phyloP scores from a whole-genome alignment of 2,113 vertebrate species.

The Capreolus pygargus region DNA sequence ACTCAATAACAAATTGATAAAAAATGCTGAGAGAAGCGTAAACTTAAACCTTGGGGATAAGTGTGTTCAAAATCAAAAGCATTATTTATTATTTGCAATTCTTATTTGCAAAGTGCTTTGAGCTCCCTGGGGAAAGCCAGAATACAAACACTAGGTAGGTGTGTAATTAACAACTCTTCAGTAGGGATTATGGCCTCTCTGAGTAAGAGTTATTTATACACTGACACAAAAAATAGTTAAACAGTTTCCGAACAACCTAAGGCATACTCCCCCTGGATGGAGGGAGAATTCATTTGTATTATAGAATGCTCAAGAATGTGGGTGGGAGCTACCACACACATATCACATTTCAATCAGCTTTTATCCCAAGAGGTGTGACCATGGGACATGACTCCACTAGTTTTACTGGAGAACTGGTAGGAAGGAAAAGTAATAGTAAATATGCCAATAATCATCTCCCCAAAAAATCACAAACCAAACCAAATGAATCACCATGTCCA shows the following conservation, averaged over 20 bases:
- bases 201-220: slow-evolving; percentile 26
- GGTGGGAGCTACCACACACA: background rate
- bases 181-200: slow-evolving; percentile 14
- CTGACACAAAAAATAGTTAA: slow-evolving; percentile 23
- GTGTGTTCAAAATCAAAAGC: slow-evolving; percentile 16
- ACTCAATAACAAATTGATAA: background rate
- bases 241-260: slow-evolving; percentile 35
- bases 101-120: slow-evolving; percentile 41
- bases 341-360: background rate
- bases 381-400: background rate
- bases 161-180: slow-evolving; percentile 59
- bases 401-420: background rate
- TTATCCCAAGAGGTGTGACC: fast-evolving
- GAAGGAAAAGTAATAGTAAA: background rate
- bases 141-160: slow-evolving; percentile 21
- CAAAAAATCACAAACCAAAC: background rate
- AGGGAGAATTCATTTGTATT: background rate
- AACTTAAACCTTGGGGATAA: background rate
- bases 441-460: background rate
- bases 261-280: background rate
- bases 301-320: background rate
- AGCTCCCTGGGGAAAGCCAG: background rate
- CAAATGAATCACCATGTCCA: background rate
- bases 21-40: background rate
- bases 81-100: slow-evolving; percentile 58